A percentile compares a stretch with the other conserved stretches of the same genome.
Conservation (phyloP, 1,140 invertebrate species). For the Zaprionus nigranus region DNA sequence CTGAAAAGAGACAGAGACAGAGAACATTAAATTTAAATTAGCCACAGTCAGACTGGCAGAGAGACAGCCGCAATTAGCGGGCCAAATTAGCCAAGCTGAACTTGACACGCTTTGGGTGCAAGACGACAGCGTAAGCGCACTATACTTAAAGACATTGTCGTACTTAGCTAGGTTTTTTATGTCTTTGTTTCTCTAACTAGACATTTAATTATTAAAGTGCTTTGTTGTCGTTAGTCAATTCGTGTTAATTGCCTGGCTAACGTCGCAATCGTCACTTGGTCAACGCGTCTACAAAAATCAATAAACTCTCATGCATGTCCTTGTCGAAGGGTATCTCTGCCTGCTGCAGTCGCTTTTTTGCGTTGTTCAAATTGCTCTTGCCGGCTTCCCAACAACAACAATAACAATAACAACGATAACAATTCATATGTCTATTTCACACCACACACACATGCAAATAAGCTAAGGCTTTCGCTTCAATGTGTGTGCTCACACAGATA, state of each 20-base stretch:
- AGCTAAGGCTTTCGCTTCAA: conserved; percentile 1
- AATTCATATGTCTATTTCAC: conserved; percentile 7
- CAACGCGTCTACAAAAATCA: conserved; percentile 47
- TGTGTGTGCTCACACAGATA: conserved; percentile 18
- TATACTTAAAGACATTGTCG: background rate
- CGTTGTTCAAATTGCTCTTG: conserved; percentile 18
- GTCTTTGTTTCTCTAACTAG: background rate
- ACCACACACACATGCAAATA: background rate
- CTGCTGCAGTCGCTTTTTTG: conserved; percentile 11
- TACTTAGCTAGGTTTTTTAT: conserved; percentile 1
- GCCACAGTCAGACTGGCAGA: conserved; percentile 14
- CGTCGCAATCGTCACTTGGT: background rate
- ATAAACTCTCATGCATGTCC: conserved; percentile 52
- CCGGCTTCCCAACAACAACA: conserved; percentile 30
- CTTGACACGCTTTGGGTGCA: conserved; percentile 67
- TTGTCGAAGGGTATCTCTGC: conserved; percentile 54
- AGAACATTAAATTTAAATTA: conserved; percentile 23
- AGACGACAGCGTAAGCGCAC: conserved; percentile 1
- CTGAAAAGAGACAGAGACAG: conserved; percentile 26
- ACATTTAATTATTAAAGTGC: conserved; percentile 13
- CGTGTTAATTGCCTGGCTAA: conserved; percentile 7
- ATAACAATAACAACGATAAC: conserved; percentile 9
- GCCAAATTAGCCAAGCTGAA: conserved; percentile 60
- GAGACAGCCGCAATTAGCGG: conserved; percentile 49
- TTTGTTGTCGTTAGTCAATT: background rate